Evolutionary conservation across 2,113 vertebrate species (phyloP).

Genomic region (Indicator indicator): DNA sequence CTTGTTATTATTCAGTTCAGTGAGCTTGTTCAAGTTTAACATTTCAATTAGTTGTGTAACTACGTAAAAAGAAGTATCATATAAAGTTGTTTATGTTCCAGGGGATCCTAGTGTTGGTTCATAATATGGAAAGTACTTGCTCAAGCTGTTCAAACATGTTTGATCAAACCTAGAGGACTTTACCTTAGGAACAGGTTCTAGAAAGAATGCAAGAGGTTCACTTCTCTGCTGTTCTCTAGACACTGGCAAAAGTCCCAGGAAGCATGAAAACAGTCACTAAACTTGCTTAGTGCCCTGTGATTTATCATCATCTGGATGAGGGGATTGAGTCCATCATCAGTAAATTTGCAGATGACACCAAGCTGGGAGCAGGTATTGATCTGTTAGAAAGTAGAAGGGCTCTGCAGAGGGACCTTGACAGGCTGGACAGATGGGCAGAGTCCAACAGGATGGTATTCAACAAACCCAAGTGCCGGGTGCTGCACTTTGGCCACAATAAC

Average conservation of each 20-base stretch:
- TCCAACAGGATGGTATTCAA: no score
- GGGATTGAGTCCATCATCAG: no score
- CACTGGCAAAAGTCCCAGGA: not conserved
- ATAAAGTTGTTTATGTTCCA: not conserved
- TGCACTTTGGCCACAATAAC: no score
- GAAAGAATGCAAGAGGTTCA: not conserved
- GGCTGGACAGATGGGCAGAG: no score
- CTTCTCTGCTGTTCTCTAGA: not conserved
- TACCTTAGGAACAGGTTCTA: not conserved
- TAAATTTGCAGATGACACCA: no score
- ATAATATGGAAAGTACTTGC: not conserved
- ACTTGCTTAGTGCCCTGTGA: not conserved
- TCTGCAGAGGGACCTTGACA: no score
- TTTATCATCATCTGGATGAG: not conserved
- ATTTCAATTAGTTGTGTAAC: slow-evolving; percentile 51
- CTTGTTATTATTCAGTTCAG: slow-evolving; percentile 47
- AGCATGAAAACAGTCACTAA: not conserved
- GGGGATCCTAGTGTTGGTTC: not conserved
- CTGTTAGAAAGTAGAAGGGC: no score
- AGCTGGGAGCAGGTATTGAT: no score
- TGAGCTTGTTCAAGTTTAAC: slow-evolving; percentile 34
- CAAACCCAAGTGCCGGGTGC: no score
- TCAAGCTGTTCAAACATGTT: not conserved
- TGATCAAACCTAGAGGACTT: not conserved
- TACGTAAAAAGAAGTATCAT: slow-evolving; percentile 13